Base-by-base conservation (phyloP, 2,888 invertebrate species). In the Brachyopa scutellaris region DNA sequence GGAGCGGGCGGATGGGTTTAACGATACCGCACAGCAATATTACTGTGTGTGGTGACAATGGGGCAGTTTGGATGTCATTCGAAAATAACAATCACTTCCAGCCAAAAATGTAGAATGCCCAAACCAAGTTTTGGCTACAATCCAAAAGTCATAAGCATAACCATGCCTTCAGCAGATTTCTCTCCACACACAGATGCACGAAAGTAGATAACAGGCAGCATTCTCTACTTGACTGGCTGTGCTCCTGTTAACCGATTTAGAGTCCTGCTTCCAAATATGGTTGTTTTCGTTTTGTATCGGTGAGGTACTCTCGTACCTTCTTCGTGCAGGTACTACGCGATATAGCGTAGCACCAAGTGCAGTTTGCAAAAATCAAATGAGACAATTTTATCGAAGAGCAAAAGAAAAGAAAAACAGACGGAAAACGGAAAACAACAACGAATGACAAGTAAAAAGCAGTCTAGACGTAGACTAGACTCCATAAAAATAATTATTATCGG, bases 401-500 rank as follows among this genome's bases (percentile, higher is more conserved):
- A 49, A 23, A 53, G 11, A 59, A 38, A 64, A 31, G 29, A 13
- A 29, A 62, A 62, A 45, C 11, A 33, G 17, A 38, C 29, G 49
- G n/a, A 33, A 33, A 55, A 73, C 40, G 57, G 51, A 45, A 42
- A 38, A 67, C 73, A 77, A 82, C 85, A 84, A 31, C 84, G 82
- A 78, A 84, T 86, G 84, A 84, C 87, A 84, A 79, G 84, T 84
- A 86, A 88, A 89, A 89, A 90, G 88, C 86, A 85, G 90, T 90
- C 90, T 90, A 89, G 89, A 89, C 89, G 88, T 85, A 89, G 89
- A 89, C 89, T 90, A 89, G 89, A 89, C 89, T 90, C 88, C 89
- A 89, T 89, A 89, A 89, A 89, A 90, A 89, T 89, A 89, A 89
- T 89, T 89, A 89, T 89, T 89, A 89, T 89, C 89, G 90, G 89